Percentiles rank a stretch among this genome's conserved stretches.
phyloP scores from a whole-genome alignment of 92 coral and sea anemone genomes.

The Epizoanthus illoricatus region DNA sequence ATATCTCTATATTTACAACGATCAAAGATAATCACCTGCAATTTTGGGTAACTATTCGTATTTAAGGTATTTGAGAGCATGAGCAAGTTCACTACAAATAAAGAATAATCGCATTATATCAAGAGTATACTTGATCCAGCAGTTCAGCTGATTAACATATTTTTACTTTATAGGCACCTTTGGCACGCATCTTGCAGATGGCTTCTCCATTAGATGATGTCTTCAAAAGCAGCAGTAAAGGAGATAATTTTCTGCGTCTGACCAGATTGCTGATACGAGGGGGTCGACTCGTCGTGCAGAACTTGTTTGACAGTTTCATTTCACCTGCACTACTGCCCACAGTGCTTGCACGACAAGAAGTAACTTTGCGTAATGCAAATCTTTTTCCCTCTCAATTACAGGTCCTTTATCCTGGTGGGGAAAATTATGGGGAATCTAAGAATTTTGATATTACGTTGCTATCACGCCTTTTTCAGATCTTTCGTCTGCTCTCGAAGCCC shows the following conservation, averaged over 20 bases:
- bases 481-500: background rate
- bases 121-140: too few species aligned
- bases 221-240: background rate
- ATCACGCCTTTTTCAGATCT: background rate
- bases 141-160: background rate
- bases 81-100: too few species aligned
- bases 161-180: background rate
- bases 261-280: background rate
- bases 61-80: too few species aligned
- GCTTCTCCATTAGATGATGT: background rate
- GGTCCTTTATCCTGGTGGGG: background rate
- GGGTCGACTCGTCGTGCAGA: background rate
- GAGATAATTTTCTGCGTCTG: background rate
- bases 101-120: too few species aligned
- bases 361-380: background rate
- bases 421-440: background rate
- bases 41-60: too few species aligned
- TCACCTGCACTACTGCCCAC: background rate
- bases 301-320: background rate
- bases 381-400: background rate
- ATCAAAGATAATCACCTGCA: too few species aligned
- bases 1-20: too few species aligned
- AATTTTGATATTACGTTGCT: conserved; percentile 8
- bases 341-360: background rate
- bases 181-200: background rate